A percentile compares a stretch with the other conserved stretches of the same genome.
Evolutionary conservation across 1,140 invertebrate genomes (phyloP).

Genomic region (Drosophila parabipectinata): DNA sequence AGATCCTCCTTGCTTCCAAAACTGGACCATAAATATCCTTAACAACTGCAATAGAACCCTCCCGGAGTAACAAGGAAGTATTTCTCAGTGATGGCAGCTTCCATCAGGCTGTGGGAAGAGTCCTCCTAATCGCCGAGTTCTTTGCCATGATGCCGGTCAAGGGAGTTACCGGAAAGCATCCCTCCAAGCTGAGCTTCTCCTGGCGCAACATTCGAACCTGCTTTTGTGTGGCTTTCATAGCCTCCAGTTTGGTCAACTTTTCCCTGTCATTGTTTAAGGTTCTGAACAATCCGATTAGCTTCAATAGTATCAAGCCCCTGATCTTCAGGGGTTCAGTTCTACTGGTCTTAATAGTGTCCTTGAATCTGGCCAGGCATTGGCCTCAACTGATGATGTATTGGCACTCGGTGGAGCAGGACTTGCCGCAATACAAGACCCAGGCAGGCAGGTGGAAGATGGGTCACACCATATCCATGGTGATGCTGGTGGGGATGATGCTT

Average conservation of each 20-base stretch:
- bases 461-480: conserved; percentile 66
- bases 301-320: conserved; percentile 75
- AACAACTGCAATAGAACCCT: conserved; percentile 36
- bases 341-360: conserved; percentile 47
- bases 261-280: conserved; percentile 59
- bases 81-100: conserved; percentile 74
- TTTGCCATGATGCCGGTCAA: conserved; percentile 83
- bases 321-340: conserved; percentile 70
- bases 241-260: conserved; percentile 39
- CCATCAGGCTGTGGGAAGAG: conserved; percentile 72
- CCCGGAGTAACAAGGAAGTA: conserved; percentile 37
- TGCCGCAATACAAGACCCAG: conserved; percentile 70
- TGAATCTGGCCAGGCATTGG: conserved; percentile 73
- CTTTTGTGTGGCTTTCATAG: conserved; percentile 58
- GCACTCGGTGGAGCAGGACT: conserved; percentile 64
- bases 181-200: conserved; percentile 64
- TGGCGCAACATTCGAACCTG: conserved; percentile 68
- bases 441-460: conserved; percentile 65
- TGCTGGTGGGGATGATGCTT: conserved; percentile 74
- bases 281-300: conserved; percentile 62
- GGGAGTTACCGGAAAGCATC: conserved; percentile 62
- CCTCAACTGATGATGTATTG: conserved; percentile 74
- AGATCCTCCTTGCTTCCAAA: no score
- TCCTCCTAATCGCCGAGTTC: conserved; percentile 71
- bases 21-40: not conserved